Base-by-base conservation (phyloP, 1,140 invertebrate genomes). In the Charaxes varanes region DNA sequence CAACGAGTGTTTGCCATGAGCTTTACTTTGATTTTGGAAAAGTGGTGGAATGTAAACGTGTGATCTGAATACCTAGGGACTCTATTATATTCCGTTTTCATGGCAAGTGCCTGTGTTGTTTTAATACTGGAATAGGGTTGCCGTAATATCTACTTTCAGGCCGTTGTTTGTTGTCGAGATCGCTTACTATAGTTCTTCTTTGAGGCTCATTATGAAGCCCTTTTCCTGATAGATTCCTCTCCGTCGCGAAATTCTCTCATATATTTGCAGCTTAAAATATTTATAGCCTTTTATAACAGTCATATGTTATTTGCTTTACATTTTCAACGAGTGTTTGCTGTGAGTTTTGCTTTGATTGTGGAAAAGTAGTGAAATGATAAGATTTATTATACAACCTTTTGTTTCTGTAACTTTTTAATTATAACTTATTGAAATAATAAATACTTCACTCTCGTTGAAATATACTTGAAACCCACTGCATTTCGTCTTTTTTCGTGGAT, bases 281-380 rank as follows among this genome's bases (percentile, higher is more conserved):
- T n/a, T n/a, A n/a, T n/a, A n/a, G n/a, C n/a, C n/a, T n/a, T n/a
- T n/a, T n/a, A n/a, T n/a, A n/a, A n/a, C n/a, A n/a, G n/a, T n/a
- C n/a, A n/a, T n/a, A n/a, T 83, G 79, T 83, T 83, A 83, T 83
- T 83, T 83, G 80, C 64, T 72, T 60, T 71, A 68, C 66, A 83
- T 83, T 83, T 82, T 77, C 73, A 72, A 70, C 70, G 76, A 79
- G 78, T 83, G 79, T 83, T 83, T 83, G 73, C 76, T 41, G 48
- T 67, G 63, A 62, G 62, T 56, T 69, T 73, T 72, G 74, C 79
- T 83, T 80, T 80, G 76, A 80, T 83, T 80, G 77, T 62, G 55
- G 62, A 63, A 69, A 73, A 72, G 68, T 69, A 35, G 42, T 30
- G 66, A 59, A 54, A 57, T 68, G 65, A n/a, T n/a, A n/a, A n/a